Evolutionary conservation across 2,797 vertebrate genomes (phyloP).

Genomic region (Channallabes apus): DNA sequence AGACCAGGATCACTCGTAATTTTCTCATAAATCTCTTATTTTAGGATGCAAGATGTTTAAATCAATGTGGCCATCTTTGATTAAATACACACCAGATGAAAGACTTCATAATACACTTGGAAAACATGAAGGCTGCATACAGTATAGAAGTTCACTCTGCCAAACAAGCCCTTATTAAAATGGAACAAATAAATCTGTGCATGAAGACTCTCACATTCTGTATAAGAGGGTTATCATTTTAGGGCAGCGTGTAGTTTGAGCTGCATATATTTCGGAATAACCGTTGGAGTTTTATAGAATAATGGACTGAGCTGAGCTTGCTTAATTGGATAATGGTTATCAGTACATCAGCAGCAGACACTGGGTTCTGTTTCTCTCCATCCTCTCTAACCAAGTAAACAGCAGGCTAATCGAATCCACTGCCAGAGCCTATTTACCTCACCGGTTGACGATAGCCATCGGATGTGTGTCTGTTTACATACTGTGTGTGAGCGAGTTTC

Average conservation of each 20-base stretch:
- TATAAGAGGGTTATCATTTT: conserved; percentile 14
- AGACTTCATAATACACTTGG: background rate
- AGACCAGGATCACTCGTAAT: too few relatives aligned
- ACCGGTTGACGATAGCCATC: conserved; percentile 20
- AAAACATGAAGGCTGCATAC: too few relatives aligned
- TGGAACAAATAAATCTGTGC: background rate
- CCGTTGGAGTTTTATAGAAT: conserved; percentile 63
- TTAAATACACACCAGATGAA: background rate
- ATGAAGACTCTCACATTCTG: background rate
- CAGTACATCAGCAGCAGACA: conserved; percentile 69
- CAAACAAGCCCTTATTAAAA: background rate
- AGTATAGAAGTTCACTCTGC: background rate
- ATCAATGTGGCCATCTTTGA: background rate
- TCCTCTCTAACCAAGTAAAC: conserved; percentile 74
- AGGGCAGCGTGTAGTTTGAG: conserved; percentile 12
- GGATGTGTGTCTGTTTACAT: conserved; percentile 14
- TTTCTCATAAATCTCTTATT: background rate
- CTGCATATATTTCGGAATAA: conserved; percentile 51
- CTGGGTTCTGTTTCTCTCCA: conserved; percentile 71
- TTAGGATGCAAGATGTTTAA: background rate
- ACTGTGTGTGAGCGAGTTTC: background rate
- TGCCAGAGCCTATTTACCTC: conserved; percentile 72
- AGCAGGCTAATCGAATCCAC: conserved; percentile 73
- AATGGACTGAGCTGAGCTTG: conserved; percentile 62
- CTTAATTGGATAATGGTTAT: conserved; percentile 76